These are phyloP conservation scores for Fregetta grallaria DNA, from an alignment of 2,113 vertebrate genomes.

Conservation along the genomic window DNA sequence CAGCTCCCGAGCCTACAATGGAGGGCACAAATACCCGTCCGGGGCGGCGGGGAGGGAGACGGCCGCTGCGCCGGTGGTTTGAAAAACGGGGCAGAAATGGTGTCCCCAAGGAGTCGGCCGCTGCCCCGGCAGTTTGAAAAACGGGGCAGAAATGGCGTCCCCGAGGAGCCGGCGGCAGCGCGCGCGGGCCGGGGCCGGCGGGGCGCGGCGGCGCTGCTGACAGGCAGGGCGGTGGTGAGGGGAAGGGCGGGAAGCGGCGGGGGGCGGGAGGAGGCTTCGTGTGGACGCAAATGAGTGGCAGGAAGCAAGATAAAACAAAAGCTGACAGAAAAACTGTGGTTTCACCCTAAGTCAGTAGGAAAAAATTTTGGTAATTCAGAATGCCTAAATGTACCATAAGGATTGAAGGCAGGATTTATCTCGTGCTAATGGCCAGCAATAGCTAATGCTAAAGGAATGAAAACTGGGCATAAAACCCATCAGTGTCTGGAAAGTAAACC, in stretches of 20 bases:
- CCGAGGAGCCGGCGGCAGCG: rapidly evolving
- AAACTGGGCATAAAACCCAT: not conserved
- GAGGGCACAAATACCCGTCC: rapidly evolving
- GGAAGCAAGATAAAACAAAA: rapidly evolving
- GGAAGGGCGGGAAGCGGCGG: not conserved
- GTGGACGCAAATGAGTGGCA: rapidly evolving
- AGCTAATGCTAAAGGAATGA: not conserved
- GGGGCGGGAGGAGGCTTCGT: rapidly evolving
- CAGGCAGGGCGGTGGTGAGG: not conserved
- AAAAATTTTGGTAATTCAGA: not conserved
- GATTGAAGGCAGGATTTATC: not conserved
- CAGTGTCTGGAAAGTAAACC: not conserved
- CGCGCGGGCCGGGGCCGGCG: too few relatives aligned
- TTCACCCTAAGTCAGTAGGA: not conserved
- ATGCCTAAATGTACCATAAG: too few relatives aligned
- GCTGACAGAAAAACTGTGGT: rapidly evolving
- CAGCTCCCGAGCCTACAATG: rapidly evolving
- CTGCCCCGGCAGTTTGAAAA: too few relatives aligned
- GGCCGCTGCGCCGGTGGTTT: rapidly evolving
- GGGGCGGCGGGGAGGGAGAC: rapidly evolving
- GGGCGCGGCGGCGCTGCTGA: not conserved
- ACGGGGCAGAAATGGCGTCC: too few relatives aligned
- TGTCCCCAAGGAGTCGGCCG: too few relatives aligned
- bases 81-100: rapidly evolving
- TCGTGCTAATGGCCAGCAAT: not conserved